These are phyloP conservation scores for Onychomys leucogaster DNA, from an alignment of 2,797 vertebrate species.

Conservation along the genomic window DNA sequence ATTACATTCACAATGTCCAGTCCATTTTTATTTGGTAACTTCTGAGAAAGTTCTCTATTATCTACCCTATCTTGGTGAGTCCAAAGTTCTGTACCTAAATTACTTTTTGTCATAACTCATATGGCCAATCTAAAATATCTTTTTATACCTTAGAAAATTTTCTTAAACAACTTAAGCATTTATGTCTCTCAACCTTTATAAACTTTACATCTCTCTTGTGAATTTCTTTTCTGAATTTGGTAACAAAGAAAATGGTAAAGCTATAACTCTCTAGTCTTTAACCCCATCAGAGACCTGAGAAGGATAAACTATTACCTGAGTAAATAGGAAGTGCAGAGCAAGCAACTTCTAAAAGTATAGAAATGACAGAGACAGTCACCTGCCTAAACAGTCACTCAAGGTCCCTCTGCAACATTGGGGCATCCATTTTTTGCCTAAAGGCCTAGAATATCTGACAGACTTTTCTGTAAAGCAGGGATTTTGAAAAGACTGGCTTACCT, in stretches of 20 bases:
- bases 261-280: background rate
- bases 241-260: background rate
- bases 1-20: background rate
- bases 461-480: too few relatives aligned
- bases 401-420: too few relatives aligned
- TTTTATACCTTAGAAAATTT: background rate
- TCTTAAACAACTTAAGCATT: background rate
- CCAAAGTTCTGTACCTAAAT: background rate
- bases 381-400: background rate
- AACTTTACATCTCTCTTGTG: background rate
- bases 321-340: background rate
- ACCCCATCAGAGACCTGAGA: background rate
- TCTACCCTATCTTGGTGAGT: background rate
- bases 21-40: background rate
- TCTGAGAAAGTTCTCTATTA: background rate
- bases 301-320: background rate
- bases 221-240: background rate
- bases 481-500: too few relatives aligned
- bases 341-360: background rate
- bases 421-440: background rate
- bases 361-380: background rate
- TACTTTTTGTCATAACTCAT: background rate
- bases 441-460: too few relatives aligned
- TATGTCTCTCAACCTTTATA: background rate
- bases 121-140: background rate